phyloP scores from a whole-genome alignment of 2,888 invertebrate genomes.

The Crioceris asparagi region DNA sequence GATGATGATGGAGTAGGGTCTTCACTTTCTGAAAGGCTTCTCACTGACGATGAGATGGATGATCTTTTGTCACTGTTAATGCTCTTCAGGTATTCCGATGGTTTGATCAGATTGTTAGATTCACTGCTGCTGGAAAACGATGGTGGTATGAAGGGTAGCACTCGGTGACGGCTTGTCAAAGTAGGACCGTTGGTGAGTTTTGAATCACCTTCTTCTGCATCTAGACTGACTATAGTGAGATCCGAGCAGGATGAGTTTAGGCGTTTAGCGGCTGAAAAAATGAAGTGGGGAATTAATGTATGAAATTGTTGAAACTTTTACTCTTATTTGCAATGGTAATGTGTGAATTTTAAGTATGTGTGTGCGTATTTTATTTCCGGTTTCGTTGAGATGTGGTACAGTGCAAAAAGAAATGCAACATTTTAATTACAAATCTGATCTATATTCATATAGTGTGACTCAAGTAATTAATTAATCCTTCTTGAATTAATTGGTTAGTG shows the following conservation, averaged over 20 bases:
- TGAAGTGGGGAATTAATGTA: background rate
- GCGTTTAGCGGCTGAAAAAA: slow-evolving; percentile 32
- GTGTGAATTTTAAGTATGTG: no score
- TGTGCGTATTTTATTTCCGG: no score
- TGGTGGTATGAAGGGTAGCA: slow-evolving; percentile 82
- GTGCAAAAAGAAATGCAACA: no score
- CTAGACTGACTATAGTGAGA: slow-evolving; percentile 40
- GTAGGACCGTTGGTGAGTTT: slow-evolving; percentile 37
- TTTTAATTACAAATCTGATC: no score
- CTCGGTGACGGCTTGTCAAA: slow-evolving; percentile 76
- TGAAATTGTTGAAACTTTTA: no score
- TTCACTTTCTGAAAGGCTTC: slow-evolving; percentile 34
- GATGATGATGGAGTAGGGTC: no score
- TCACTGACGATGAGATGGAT: slow-evolving; percentile 38
- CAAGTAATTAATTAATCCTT: background rate
- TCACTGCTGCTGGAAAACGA: slow-evolving; percentile 64
- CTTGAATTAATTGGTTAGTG: background rate
- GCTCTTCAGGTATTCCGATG: slow-evolving; percentile 82
- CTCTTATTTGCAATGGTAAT: no score
- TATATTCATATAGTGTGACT: no score
- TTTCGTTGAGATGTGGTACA: no score
- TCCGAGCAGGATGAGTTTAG: slow-evolving; percentile 38
- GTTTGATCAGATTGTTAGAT: slow-evolving; percentile 79
- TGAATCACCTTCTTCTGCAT: slow-evolving; percentile 35
- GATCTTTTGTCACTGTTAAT: slow-evolving; percentile 57